Conservation (phyloP, 2,888 invertebrate species). For the Phoronis australis region DNA sequence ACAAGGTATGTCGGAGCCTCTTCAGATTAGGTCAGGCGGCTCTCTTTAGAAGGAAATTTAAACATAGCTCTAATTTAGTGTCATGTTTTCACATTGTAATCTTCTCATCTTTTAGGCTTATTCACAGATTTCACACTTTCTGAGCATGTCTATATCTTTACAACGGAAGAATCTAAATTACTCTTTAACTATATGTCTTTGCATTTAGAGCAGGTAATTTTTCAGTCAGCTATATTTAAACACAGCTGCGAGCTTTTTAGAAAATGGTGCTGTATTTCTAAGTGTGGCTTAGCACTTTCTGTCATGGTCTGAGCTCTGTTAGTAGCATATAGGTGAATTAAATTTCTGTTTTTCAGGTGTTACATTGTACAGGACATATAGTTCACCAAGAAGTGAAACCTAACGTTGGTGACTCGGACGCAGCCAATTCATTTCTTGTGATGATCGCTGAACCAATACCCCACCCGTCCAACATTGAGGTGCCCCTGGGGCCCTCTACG, state of each 20-base stretch:
- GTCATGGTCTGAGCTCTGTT: too few relatives aligned
- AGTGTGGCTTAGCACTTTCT: too few relatives aligned
- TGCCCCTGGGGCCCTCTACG: constrained; percentile 79
- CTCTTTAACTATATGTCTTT: too few relatives aligned
- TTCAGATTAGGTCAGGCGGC: too few relatives aligned
- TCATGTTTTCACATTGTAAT: too few relatives aligned
- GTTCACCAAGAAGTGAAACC: constrained; percentile 19
- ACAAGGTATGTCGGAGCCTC: constrained; percentile 70
- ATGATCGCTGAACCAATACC: constrained; percentile 77
- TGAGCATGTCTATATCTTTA: neutral
- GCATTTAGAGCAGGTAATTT: too few relatives aligned
- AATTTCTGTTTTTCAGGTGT: constrained; percentile 62
- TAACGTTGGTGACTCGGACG: neutral
- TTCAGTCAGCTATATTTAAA: too few relatives aligned
- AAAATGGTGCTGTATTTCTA: too few relatives aligned
- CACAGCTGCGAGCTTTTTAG: too few relatives aligned
- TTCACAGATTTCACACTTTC: neutral
- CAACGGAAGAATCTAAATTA: too few relatives aligned
- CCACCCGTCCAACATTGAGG: constrained; percentile 86
- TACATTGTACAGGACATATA: constrained; percentile 75
- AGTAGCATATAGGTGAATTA: constrained; percentile 20
- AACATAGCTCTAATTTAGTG: neutral
- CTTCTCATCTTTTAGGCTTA: too few relatives aligned
- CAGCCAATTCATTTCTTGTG: constrained; percentile 56
- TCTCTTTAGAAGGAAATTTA: neutral